Evolutionary conservation across 2,888 invertebrate species (phyloP).

Genomic region (Andrena haemorrhoa): DNA sequence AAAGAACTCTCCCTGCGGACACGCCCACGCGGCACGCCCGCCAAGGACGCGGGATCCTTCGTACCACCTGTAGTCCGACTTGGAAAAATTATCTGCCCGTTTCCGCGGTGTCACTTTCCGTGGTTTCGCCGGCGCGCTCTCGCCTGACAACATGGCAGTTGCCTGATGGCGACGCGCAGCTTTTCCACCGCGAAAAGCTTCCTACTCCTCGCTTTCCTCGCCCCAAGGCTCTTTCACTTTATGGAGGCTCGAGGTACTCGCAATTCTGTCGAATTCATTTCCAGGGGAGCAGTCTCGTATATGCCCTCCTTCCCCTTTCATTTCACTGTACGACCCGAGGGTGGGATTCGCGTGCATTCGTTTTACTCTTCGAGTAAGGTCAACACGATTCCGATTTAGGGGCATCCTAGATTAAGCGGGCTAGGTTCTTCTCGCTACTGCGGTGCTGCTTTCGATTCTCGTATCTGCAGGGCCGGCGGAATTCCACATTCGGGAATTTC

Average conservation of each 20-base stretch:
- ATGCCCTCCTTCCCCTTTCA: no score
- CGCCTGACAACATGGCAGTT: not conserved
- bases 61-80: conserved; percentile 1
- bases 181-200: not conserved
- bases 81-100: conserved; percentile 8
- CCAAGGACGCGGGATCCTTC: conserved; percentile 36
- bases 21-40: not conserved
- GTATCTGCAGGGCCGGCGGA: no score
- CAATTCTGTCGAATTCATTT: no score
- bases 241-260: not conserved
- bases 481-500: no score
- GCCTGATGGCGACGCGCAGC: not conserved
- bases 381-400: no score
- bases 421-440: no score
- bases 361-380: no score
- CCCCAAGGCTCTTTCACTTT: not conserved
- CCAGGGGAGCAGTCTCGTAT: no score
- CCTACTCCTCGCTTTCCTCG: not conserved
- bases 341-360: no score
- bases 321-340: no score
- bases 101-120: conserved; percentile 26
- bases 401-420: no score
- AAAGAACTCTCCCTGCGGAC: not conserved
- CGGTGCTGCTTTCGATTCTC: no score
- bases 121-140: conserved; percentile 14